Conservation (phyloP, 2,888 invertebrate species). For the Bruchidius siliquastri region DNA sequence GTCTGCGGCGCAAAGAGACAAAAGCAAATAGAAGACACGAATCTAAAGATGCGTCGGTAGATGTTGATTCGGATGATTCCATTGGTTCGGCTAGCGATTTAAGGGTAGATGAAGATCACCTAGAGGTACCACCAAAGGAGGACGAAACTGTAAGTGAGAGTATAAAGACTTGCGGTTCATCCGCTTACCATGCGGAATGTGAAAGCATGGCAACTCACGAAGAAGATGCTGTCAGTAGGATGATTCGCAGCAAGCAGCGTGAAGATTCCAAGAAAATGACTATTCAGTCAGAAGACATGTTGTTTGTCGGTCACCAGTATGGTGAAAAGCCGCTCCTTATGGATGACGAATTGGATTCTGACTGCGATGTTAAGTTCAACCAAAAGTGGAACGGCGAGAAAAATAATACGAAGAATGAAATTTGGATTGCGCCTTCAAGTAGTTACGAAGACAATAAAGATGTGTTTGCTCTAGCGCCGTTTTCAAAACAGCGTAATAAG, state of each 20-base stretch:
- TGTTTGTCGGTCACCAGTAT: conserved; percentile 69
- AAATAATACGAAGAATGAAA: conserved; percentile 26
- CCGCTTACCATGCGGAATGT: conserved; percentile 68
- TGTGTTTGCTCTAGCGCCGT: conserved; percentile 69
- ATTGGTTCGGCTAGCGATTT: conserved; percentile 71
- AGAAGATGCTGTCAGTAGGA: conserved; percentile 53
- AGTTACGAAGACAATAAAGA: conserved; percentile 52
- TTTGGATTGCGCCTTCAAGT: conserved; percentile 43
- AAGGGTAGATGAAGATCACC: conserved; percentile 52
- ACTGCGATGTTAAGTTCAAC: conserved; percentile 46
- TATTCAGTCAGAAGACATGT: conserved; percentile 48
- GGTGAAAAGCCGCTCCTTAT: conserved; percentile 70
- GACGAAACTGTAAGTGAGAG: conserved; percentile 59
- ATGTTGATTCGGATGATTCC: conserved; percentile 58
- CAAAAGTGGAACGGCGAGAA: conserved; percentile 20
- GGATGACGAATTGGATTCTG: conserved; percentile 72
- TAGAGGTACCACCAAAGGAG: conserved; percentile 45
- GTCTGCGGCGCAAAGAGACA: conserved; percentile 49
- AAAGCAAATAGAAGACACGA: conserved; percentile 34
- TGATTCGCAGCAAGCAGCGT: conserved; percentile 49
- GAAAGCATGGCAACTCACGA: conserved; percentile 63
- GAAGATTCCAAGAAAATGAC: conserved; percentile 45
- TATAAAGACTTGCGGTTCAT: conserved; percentile 63
- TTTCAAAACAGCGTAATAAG: conserved; percentile 42
- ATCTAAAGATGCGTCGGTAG: conserved; percentile 38